Percentiles rank a stretch among this genome's conserved stretches.
Evolutionary conservation across 2,888 invertebrate genomes (phyloP).

Genomic region (Brachyptera putata): DNA sequence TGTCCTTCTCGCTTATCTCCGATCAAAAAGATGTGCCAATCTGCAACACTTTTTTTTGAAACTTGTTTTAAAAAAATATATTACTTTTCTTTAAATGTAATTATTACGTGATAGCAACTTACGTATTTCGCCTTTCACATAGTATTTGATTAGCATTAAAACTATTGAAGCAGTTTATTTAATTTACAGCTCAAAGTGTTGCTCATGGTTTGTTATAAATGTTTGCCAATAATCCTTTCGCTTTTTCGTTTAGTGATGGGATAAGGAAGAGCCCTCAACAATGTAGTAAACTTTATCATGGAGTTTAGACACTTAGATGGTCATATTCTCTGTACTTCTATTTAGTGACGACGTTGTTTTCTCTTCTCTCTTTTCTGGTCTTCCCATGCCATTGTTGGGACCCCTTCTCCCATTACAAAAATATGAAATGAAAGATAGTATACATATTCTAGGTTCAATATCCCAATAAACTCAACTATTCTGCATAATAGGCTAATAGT

Average conservation of each 20-base stretch:
- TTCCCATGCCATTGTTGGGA: constrained; percentile 7
- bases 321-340: not conserved
- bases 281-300: not conserved
- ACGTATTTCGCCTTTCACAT: not conserved
- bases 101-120: too few species aligned
- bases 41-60: not conserved
- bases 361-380: not conserved
- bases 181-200: too few species aligned
- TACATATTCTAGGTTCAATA: not conserved
- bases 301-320: not conserved
- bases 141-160: constrained; percentile 11
- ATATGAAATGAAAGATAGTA: not conserved
- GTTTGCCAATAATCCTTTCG: constrained; percentile 35
- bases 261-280: constrained; percentile 69
- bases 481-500: not conserved
- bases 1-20: not conserved
- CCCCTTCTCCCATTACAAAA: constrained; percentile 18
- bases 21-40: not conserved
- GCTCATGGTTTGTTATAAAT: constrained; percentile 2
- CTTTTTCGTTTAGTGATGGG: constrained; percentile 59
- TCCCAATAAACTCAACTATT: too few species aligned
- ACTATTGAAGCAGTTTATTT: too few species aligned
- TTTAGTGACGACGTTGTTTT: not conserved
- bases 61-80: not conserved
- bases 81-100: not conserved